These are phyloP conservation scores for Drosophila littoralis DNA, from an alignment of 1,140 invertebrate genomes.

Conservation along the genomic window DNA sequence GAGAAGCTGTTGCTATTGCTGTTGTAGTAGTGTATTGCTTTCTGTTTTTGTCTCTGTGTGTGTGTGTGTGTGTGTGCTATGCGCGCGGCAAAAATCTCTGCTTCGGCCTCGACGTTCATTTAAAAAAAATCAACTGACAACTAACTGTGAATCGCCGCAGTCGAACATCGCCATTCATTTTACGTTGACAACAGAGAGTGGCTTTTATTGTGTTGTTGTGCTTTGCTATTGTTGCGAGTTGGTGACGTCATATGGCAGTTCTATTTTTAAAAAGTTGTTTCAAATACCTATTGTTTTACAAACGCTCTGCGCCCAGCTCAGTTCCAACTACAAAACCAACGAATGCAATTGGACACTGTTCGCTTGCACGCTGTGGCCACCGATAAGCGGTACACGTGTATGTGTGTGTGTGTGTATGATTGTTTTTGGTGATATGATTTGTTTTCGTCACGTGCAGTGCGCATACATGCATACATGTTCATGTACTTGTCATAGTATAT, in stretches of 20 bases:
- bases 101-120: conserved; percentile 48
- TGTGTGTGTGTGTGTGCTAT: conserved; percentile 58
- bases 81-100: conserved; percentile 70
- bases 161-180: conserved; percentile 56
- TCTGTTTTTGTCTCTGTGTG: conserved; percentile 40
- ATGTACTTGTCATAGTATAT: background rate
- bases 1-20: conserved; percentile 66
- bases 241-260: conserved; percentile 65
- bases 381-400: conserved; percentile 51
- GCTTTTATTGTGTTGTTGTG: conserved; percentile 50
- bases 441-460: conserved; percentile 67
- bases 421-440: conserved; percentile 54
- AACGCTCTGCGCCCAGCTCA: conserved; percentile 29
- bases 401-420: conserved; percentile 7
- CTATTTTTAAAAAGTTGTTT: conserved; percentile 74
- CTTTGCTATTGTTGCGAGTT: conserved; percentile 47
- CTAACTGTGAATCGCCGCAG: conserved; percentile 56
- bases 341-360: conserved; percentile 30
- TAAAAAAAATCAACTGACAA: conserved; percentile 50
- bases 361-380: conserved; percentile 22
- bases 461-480: conserved; percentile 11
- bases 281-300: conserved; percentile 59
- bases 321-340: conserved; percentile 24
- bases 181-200: conserved; percentile 47
- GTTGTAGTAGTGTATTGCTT: conserved; percentile 51